Percentiles rank a stretch among this genome's conserved stretches.
Evolutionary conservation across 2,113 vertebrate species (phyloP).

Genomic region (Thomomys bottae): DNA sequence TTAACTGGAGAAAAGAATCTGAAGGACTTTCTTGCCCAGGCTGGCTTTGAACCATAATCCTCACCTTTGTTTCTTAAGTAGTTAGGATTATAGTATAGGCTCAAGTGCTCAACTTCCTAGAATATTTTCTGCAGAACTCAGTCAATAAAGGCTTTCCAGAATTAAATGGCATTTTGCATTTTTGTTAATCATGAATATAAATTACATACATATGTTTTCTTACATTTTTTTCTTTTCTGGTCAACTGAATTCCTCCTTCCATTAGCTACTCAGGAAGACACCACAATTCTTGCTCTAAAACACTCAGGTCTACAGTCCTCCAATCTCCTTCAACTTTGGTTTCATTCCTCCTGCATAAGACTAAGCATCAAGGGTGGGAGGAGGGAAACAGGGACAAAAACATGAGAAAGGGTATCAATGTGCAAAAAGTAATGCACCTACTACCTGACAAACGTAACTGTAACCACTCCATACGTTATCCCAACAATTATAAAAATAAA

Average conservation of each 20-base stretch:
- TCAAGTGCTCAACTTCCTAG: no score
- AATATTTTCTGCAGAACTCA: background rate
- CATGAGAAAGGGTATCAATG: no score
- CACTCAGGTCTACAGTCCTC: background rate
- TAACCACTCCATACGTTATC: no score
- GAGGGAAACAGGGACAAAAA: no score
- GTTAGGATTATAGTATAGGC: no score
- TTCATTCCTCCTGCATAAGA: background rate
- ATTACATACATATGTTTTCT: background rate
- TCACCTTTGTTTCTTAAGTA: no score
- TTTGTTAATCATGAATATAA: background rate
- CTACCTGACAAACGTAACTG: no score
- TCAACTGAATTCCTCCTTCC: background rate
- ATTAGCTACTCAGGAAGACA: background rate
- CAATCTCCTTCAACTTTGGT: background rate
- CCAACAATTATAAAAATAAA: no score
- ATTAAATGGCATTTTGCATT: background rate
- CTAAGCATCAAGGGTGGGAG: background rate
- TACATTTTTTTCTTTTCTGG: background rate
- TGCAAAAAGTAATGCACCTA: no score
- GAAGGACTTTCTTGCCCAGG: no score
- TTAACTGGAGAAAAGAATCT: no score
- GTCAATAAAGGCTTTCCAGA: background rate
- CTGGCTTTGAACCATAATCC: no score
- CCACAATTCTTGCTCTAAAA: background rate